Evolutionary conservation across 2,113 vertebrate genomes (phyloP).

Genomic region (Scomber colias): DNA sequence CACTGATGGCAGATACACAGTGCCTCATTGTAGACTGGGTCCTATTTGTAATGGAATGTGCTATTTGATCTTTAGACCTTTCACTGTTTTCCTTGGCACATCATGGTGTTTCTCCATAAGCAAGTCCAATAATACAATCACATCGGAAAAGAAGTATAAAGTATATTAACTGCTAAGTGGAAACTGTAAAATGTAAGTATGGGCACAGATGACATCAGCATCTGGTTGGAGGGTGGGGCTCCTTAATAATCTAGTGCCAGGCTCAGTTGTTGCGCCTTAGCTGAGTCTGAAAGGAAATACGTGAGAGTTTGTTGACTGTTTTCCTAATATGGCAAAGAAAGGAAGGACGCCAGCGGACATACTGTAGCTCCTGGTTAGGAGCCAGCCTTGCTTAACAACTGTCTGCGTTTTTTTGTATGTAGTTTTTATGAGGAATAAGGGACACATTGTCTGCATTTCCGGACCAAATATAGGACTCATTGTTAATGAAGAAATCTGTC

Average conservation of each 20-base stretch:
- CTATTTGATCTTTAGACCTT: slow-evolving; percentile 65
- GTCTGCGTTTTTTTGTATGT: slow-evolving; percentile 37
- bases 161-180: slow-evolving; percentile 57
- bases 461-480: slow-evolving; percentile 23
- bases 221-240: slow-evolving; percentile 62
- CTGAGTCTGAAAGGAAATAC: slow-evolving; percentile 58
- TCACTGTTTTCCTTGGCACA: slow-evolving; percentile 59
- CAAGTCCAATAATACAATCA: slow-evolving; percentile 36
- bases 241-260: slow-evolving; percentile 35
- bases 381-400: slow-evolving; percentile 52
- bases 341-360: slow-evolving; percentile 57
- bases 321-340: slow-evolving; percentile 73
- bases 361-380: slow-evolving; percentile 37
- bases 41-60: slow-evolving; percentile 53
- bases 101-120: slow-evolving; percentile 32
- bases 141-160: slow-evolving; percentile 61
- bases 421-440: slow-evolving; percentile 35
- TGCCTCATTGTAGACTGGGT: slow-evolving; percentile 41
- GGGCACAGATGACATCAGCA: slow-evolving; percentile 60
- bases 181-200: slow-evolving; percentile 58
- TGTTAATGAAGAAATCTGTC: slow-evolving; percentile 32
- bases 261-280: slow-evolving; percentile 36
- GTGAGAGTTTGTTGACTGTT: slow-evolving; percentile 63
- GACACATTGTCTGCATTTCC: slow-evolving; percentile 49
- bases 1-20: slow-evolving; percentile 57